These are phyloP conservation scores for Oligia latruncula DNA, from an alignment of 2,888 invertebrate species.

Conservation along the genomic window DNA sequence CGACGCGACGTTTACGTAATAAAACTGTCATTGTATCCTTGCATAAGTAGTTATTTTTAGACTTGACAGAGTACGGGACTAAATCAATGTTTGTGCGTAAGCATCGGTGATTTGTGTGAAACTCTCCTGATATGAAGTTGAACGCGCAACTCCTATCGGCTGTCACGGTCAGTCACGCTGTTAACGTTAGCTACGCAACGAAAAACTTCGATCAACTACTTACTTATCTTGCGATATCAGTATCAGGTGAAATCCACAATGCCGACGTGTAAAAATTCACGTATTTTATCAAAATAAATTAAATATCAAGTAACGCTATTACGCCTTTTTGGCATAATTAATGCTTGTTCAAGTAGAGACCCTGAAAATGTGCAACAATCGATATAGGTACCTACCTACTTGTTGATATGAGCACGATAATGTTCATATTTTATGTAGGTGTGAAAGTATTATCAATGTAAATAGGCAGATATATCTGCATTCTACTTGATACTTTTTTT, in stretches of 20 bases:
- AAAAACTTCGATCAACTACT: conserved; percentile 3
- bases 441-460: conserved; percentile 14
- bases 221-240: conserved; percentile 51
- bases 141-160: conserved; percentile 59
- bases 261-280: conserved; percentile 30
- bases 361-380: conserved; percentile 48
- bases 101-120: conserved; percentile 50
- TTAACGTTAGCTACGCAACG: conserved; percentile 39
- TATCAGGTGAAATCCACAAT: conserved; percentile 50
- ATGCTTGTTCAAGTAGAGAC: conserved; percentile 25
- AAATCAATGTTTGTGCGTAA: conserved; percentile 51
- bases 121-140: conserved; percentile 56
- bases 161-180: conserved; percentile 37
- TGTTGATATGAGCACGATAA: conserved; percentile 23
- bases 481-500: conserved; percentile 9
- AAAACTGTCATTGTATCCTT: conserved; percentile 32
- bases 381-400: background rate
- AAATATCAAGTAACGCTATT: conserved; percentile 25
- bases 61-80: conserved; percentile 34
- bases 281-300: conserved; percentile 32
- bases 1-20: conserved; percentile 25
- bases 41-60: conserved; percentile 57
- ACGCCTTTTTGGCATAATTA: conserved; percentile 31
- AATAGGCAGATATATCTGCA: conserved; percentile 3
- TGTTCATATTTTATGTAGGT: background rate